phyloP scores from a whole-genome alignment of 53 echinoderm and acorn worm species.

The Arbacia lixula region DNA sequence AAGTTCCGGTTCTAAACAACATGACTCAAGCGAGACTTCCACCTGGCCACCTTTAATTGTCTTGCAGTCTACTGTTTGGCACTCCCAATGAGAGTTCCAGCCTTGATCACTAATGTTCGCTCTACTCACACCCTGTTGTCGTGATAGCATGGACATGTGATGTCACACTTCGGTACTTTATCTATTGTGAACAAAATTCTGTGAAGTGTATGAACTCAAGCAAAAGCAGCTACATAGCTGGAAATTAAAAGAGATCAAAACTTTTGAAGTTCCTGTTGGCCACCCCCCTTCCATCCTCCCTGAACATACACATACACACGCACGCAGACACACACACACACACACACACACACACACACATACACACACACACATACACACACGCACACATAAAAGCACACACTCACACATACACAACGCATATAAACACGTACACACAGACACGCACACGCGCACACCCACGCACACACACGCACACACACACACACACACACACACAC shows the following conservation, averaged over 20 bases:
- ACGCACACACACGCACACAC: neutral
- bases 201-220: neutral
- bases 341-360: neutral
- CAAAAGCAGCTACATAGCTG: no score
- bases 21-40: no score
- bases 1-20: no score
- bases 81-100: no score
- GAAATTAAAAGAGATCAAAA: no score
- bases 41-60: no score
- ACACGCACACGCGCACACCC: neutral
- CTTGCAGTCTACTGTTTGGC: no score
- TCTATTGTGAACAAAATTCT: no score
- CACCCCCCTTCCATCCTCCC: neutral
- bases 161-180: neutral
- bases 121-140: neutral
- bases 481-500: neutral
- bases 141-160: neutral
- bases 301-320: neutral
- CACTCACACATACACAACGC: neutral
- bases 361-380: neutral
- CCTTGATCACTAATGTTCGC: no score
- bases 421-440: neutral
- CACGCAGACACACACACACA: neutral
- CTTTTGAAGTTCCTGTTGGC: neutral
- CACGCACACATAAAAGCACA: constrained; percentile 6